These are phyloP conservation scores for Psittacara wagleri DNA, from an alignment of 2,113 vertebrate species.

Conservation along the genomic window DNA sequence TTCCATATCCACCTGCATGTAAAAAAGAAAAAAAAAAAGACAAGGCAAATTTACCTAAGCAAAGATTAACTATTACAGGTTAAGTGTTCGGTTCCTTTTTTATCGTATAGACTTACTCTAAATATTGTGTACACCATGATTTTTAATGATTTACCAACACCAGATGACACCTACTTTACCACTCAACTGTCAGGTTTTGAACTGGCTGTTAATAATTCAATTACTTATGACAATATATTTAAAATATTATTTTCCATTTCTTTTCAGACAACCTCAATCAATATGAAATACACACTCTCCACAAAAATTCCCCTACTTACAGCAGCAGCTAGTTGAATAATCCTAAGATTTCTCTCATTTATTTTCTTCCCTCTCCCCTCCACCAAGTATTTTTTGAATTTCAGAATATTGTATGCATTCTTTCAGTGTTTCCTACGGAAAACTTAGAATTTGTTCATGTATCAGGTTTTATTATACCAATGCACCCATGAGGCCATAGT, in stretches of 20 bases:
- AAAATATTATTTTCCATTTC: neutral
- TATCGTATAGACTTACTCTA: neutral
- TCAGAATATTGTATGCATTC: neutral
- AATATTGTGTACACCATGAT: neutral
- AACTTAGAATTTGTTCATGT: neutral
- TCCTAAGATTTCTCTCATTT: neutral
- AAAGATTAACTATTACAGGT: neutral
- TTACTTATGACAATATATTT: neutral
- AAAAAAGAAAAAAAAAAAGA: neutral
- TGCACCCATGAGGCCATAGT: neutral
- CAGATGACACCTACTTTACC: neutral
- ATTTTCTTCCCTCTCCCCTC: neutral
- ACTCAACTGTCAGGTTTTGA: neutral
- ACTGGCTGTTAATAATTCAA: neutral
- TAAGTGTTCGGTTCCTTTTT: neutral
- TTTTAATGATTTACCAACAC: neutral
- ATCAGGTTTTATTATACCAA: neutral
- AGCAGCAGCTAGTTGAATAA: neutral
- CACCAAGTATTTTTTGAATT: neutral
- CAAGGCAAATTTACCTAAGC: neutral
- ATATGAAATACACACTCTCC: neutral
- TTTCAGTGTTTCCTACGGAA: neutral
- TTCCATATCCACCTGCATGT: slow-evolving; percentile 92
- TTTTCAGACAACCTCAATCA: neutral
- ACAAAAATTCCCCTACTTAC: neutral